Evolutionary conservation across 2,797 vertebrate genomes (phyloP).

Genomic region (Sandelia bainsii): DNA sequence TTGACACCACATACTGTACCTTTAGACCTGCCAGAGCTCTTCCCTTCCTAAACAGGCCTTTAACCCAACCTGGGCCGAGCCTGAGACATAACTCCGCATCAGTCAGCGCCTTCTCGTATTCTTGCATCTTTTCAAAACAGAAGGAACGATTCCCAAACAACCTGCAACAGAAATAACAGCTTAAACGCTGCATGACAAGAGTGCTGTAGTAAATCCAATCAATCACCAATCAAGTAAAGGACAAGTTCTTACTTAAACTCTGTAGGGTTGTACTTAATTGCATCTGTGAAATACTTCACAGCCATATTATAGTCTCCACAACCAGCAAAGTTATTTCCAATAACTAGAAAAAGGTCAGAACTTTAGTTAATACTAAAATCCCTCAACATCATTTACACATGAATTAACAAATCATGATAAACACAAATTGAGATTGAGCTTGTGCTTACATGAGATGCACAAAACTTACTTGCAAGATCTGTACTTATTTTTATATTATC

Average conservation of each 20-base stretch:
- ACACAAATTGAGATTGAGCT: neutral
- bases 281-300: constrained; percentile 86
- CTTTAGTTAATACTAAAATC: neutral
- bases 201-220: neutral
- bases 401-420: neutral
- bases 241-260: constrained; percentile 83
- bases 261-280: constrained; percentile 88
- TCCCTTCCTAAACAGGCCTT: constrained; percentile 90
- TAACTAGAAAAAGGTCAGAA: constrained; percentile 66
- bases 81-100: constrained; percentile 87
- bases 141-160: constrained; percentile 93
- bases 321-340: constrained; percentile 83
- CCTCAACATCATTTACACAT: neutral
- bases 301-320: constrained; percentile 81
- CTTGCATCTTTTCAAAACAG: constrained; percentile 89
- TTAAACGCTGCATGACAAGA: neutral
- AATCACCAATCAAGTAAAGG: neutral
- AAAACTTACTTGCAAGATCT: constrained; percentile 77
- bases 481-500: constrained; percentile 80
- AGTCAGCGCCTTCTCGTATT: constrained; percentile 83
- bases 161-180: constrained; percentile 68
- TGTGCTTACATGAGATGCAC: neutral
- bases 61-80: constrained; percentile 87
- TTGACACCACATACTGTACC: constrained; percentile 72
- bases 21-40: constrained; percentile 90